A percentile compares a stretch with the other conserved stretches of the same genome.
phyloP scores from a whole-genome alignment of 2,888 invertebrate genomes.

The Tenthredo notha region DNA sequence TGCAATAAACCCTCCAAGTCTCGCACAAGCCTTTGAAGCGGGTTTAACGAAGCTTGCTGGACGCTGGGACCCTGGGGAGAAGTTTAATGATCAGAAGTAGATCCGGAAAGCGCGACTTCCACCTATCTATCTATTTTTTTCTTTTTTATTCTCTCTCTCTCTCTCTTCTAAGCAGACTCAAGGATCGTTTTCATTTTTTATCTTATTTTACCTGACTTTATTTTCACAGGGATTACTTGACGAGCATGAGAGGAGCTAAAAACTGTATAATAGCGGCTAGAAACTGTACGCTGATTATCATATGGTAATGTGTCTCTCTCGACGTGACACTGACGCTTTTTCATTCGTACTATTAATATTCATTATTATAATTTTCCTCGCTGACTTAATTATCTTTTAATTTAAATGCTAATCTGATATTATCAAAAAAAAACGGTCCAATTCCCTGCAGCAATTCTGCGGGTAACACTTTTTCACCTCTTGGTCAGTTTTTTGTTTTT shows the following conservation, averaged over 20 bases:
- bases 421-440: background rate
- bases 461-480: background rate
- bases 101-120: background rate
- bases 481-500: background rate
- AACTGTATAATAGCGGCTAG: background rate
- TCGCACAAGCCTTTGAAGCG: background rate
- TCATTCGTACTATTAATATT: conserved; percentile 49
- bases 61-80: background rate
- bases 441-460: background rate
- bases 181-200: background rate
- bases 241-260: background rate
- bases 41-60: conserved; percentile 19
- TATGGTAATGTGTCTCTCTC: conserved; percentile 34
- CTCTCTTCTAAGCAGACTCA: background rate
- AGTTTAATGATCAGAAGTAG: conserved; percentile 21
- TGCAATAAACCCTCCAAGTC: background rate
- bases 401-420: conserved; percentile 52
- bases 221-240: background rate
- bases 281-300: conserved; percentile 39
- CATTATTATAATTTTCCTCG: conserved; percentile 50
- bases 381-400: conserved; percentile 53
- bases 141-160: background rate
- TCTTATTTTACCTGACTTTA: background rate
- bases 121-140: background rate
- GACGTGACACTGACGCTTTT: conserved; percentile 36